Percentiles rank a stretch among this genome's conserved stretches.
Conservation (phyloP, 2,113 vertebrate species). For the Varanus komodoensis region DNA sequence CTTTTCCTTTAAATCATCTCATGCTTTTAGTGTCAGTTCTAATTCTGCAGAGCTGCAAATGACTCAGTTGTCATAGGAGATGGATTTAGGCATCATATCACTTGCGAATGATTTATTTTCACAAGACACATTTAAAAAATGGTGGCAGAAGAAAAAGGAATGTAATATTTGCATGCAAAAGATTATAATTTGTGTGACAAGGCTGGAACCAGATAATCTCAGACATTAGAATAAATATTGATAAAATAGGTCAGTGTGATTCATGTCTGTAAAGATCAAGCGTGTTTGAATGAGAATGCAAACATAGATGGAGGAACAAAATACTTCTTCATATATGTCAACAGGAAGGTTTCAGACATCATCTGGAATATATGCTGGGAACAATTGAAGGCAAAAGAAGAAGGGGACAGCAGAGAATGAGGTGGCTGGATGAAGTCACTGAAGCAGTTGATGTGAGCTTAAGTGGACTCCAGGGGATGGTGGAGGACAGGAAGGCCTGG, state of each 20-base stretch:
- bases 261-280: constrained; percentile 39
- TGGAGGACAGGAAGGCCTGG: too few species aligned
- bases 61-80: constrained; percentile 64
- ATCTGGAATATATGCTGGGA: neutral
- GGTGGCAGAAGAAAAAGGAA: too few species aligned
- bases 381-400: too few species aligned
- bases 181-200: constrained; percentile 46
- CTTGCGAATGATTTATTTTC: constrained; percentile 65
- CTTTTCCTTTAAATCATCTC: constrained; percentile 62
- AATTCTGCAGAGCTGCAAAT: constrained; percentile 57
- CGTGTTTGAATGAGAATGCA: neutral
- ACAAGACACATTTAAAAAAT: constrained; percentile 42
- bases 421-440: too few species aligned
- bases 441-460: too few species aligned
- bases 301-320: neutral
- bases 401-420: too few species aligned
- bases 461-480: too few species aligned
- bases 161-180: constrained; percentile 37
- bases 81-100: constrained; percentile 47
- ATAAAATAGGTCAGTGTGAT: constrained; percentile 30
- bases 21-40: constrained; percentile 67
- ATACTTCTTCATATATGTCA: neutral
- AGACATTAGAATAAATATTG: constrained; percentile 36
- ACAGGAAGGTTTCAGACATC: neutral
- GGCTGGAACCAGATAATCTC: constrained; percentile 43